These are phyloP conservation scores for Callionymus lyra DNA, from an alignment of 2,113 vertebrate genomes.

Conservation along the genomic window DNA sequence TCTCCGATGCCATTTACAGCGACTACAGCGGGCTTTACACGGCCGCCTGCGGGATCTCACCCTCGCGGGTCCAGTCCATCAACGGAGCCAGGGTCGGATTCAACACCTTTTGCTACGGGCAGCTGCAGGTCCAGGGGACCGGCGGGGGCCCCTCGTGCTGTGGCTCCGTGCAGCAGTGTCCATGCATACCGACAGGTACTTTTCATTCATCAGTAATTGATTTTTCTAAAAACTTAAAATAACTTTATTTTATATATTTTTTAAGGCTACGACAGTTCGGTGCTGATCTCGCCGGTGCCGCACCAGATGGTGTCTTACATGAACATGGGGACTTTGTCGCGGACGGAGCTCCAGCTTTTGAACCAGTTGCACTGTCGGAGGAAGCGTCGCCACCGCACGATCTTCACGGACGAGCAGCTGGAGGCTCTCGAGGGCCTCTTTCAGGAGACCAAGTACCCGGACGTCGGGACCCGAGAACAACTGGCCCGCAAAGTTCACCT, in stretches of 20 bases:
- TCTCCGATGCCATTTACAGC: slow-evolving; percentile 81
- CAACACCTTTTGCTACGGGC: slow-evolving; percentile 91
- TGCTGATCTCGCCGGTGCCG: slow-evolving; percentile 86
- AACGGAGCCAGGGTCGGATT: slow-evolving; percentile 80
- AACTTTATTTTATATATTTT: no score
- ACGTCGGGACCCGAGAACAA: slow-evolving; percentile 92
- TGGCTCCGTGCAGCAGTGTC: slow-evolving; percentile 84
- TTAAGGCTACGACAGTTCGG: slow-evolving; percentile 86
- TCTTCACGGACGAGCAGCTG: slow-evolving; percentile 96
- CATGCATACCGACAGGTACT: slow-evolving; percentile 84
- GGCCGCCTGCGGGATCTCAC: slow-evolving; percentile 68
- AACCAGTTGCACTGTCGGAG: slow-evolving; percentile 93
- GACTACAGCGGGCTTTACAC: slow-evolving; percentile 89
- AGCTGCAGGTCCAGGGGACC: slow-evolving; percentile 83
- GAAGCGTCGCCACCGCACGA: slow-evolving; percentile 90
- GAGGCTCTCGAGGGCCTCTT: slow-evolving; percentile 95
- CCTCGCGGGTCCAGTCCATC: slow-evolving; percentile 71
- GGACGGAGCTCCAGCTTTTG: slow-evolving; percentile 89
- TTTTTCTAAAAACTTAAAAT: no score
- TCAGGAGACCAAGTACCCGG: slow-evolving; percentile 97
- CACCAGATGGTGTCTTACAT: slow-evolving; percentile 96
- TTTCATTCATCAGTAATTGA: no score
- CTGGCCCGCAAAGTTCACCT: slow-evolving; percentile 93
- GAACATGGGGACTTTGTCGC: slow-evolving; percentile 89
- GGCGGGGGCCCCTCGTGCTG: slow-evolving; percentile 84